Evolutionary conservation across 2,888 invertebrate genomes (phyloP), one percentile per base, ranked within the genome.

Genomic region (Neocrepidodera transversa): DNA sequence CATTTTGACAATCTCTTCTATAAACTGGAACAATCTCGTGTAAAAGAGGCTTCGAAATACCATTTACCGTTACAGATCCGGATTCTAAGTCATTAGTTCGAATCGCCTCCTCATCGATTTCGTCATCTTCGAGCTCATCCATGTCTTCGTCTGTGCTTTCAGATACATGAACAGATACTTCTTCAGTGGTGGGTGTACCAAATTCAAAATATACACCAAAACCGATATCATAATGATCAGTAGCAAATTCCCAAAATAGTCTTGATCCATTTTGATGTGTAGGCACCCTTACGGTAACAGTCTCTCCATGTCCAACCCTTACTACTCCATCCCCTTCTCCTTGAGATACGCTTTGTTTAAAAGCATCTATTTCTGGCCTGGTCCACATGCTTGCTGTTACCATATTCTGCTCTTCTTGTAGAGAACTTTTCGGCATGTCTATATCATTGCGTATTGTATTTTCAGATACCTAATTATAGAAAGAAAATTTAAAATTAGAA

Each of bases 151-250:
- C 95, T 71, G 94, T 94, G 65, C 95, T 96, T 75, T 99, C 99
- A 10, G 93, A 93, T 5, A 99, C 92, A 76, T 98, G 96, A 1
- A 99, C 93, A 0, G 97, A 95, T 2, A 96, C 94, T 71, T 83
- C 83, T 68, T 92, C 93, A 35, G 85, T 91, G 36, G 90, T 90
- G 0, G 91, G 86, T 1, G 94, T 94, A 51, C 91, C 92, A 95
- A 97, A 99, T 82, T 99, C 99, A 79, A 99, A 99, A 79, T 92
- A 97, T 47, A 99, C 87, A 1, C 99, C 99, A 80, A 99, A 99
- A 62, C 91, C 86, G 72, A 99, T 92, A 78, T 99, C 99, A 76
- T 97, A 99, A 76, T 90, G 89, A 78, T 99, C 99, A 0, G 99
- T 98, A 10, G 97, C 97, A 79, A 99, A 99, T 82, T 99, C 99